These are phyloP conservation scores for Clarias platycephalus DNA, from an alignment of 2,797 vertebrate species.

Conservation along the genomic window DNA sequence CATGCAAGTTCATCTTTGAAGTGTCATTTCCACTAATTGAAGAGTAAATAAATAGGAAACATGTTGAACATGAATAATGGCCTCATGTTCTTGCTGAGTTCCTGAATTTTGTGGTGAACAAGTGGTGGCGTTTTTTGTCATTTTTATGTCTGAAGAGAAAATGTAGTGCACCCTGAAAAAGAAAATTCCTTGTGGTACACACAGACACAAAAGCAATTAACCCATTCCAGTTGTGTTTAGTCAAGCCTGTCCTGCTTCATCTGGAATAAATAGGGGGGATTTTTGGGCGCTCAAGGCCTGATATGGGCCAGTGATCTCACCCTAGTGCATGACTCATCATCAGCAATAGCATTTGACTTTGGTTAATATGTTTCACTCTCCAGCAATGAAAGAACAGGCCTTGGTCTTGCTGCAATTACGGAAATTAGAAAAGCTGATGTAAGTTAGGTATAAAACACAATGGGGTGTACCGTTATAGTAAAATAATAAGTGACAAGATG, in stretches of 20 bases:
- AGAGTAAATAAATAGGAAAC: slow-evolving; percentile 1
- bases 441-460: background rate
- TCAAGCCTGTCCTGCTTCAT: slow-evolving; percentile 21
- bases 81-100: background rate
- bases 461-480: background rate
- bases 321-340: slow-evolving; percentile 19
- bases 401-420: background rate
- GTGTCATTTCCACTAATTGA: background rate
- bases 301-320: slow-evolving; percentile 12
- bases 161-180: background rate
- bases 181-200: slow-evolving; percentile 23
- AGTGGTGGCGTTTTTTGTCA: background rate
- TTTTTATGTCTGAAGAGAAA: background rate
- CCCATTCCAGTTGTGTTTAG: slow-evolving; percentile 10
- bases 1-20: background rate
- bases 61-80: background rate
- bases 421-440: background rate
- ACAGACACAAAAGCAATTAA: slow-evolving; percentile 29
- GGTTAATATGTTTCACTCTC: slow-evolving; percentile 10
- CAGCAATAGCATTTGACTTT: slow-evolving; percentile 18
- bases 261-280: slow-evolving; percentile 18
- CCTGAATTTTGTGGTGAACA: background rate
- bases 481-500: background rate
- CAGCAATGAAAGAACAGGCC: background rate
- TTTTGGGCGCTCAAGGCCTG: background rate